Conservation (phyloP, 2,888 invertebrate genomes). For the Thera obeliscata region DNA sequence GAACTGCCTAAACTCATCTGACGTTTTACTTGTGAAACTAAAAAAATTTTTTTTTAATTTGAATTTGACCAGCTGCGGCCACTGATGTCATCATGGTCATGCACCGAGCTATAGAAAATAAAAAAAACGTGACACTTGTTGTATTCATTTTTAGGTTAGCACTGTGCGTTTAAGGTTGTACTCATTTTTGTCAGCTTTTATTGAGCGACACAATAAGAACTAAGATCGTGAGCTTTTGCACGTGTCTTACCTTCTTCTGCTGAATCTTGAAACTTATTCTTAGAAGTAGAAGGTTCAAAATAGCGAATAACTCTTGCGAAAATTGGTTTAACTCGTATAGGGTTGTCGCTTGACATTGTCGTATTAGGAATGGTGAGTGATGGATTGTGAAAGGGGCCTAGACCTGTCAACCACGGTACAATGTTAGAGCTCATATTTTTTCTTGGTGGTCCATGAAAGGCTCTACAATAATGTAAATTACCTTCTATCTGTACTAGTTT, state of each 20-base stretch:
- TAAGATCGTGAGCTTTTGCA: slow-evolving; percentile 72
- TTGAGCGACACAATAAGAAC: slow-evolving; percentile 69
- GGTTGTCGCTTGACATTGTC: slow-evolving; percentile 72
- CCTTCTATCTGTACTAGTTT: not conserved
- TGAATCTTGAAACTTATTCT: slow-evolving; percentile 1
- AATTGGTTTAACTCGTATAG: slow-evolving; percentile 45
- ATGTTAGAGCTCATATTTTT: slow-evolving; percentile 47
- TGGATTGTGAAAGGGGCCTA: slow-evolving; percentile 61
- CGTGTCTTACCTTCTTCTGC: slow-evolving; percentile 34
- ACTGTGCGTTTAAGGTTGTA: slow-evolving; percentile 62
- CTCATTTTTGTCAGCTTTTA: slow-evolving; percentile 72
- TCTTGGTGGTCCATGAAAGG: slow-evolving; percentile 23
- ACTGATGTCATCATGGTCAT: no score
- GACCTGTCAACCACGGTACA: slow-evolving; percentile 45
- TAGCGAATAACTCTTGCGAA: slow-evolving; percentile 7
- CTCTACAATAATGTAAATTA: not conserved
- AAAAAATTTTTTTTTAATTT: no score
- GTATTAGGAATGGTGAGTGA: slow-evolving; percentile 70
- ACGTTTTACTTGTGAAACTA: no score
- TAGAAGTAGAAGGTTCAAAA: slow-evolving; percentile 34
- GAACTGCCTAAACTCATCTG: no score
- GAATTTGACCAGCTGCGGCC: no score
- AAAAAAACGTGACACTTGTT: not conserved
- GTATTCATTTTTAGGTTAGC: not conserved
- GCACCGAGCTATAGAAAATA: no score